These are phyloP conservation scores for Laupala kohalensis DNA, from an alignment of 1,140 invertebrate genomes.

Conservation along the genomic window DNA sequence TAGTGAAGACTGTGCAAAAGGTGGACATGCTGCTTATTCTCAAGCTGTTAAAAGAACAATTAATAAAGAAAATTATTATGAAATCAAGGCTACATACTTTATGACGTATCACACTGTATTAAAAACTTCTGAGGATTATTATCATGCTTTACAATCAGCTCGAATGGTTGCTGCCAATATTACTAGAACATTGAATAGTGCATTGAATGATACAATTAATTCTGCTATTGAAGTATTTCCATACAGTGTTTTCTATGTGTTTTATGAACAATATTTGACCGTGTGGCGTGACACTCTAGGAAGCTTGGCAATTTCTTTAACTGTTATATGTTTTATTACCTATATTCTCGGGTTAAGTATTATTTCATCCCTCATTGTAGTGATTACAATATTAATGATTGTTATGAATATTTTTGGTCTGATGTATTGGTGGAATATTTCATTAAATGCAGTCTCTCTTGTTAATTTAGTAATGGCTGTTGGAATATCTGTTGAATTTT, in stretches of 20 bases:
- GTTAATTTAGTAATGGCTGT: constrained; percentile 81
- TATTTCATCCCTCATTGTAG: constrained; percentile 61
- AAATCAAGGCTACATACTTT: constrained; percentile 48
- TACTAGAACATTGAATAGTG: constrained; percentile 46
- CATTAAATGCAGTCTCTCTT: constrained; percentile 82
- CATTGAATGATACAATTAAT: constrained; percentile 25
- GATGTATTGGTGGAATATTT: constrained; percentile 85
- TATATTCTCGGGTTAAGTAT: constrained; percentile 69
- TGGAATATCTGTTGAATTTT: constrained; percentile 91
- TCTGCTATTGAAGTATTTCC: constrained; percentile 59
- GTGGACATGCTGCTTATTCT: constrained; percentile 54
- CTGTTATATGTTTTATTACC: constrained; percentile 67
- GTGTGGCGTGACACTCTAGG: constrained; percentile 64
- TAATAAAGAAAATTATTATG: background rate
- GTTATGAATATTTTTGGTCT: constrained; percentile 68
- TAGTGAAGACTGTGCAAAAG: constrained; percentile 60
- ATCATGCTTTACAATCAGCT: constrained; percentile 58
- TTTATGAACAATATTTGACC: constrained; percentile 85
- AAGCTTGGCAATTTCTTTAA: constrained; percentile 62
- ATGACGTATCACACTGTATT: constrained; percentile 82
- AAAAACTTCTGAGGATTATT: constrained; percentile 68
- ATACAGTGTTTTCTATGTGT: constrained; percentile 88
- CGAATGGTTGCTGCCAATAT: constrained; percentile 62
- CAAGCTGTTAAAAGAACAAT: constrained; percentile 27
- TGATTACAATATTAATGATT: constrained; percentile 65